phyloP scores from a whole-genome alignment of 2,888 invertebrate species.

The Nomada hirtipes region DNA sequence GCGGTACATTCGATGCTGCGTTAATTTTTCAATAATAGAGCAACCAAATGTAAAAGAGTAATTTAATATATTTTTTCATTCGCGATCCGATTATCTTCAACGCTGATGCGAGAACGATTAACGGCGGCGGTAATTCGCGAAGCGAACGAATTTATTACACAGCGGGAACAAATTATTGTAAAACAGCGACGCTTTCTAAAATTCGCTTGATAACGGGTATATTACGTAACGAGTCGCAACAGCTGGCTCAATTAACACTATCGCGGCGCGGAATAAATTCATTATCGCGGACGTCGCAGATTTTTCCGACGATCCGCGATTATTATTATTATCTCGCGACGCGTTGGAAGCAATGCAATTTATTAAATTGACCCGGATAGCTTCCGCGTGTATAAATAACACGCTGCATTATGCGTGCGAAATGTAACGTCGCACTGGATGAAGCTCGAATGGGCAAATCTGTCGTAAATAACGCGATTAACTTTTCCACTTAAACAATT shows the following conservation, averaged over 20 bases:
- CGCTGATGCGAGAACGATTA: background rate
- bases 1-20: no score
- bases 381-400: background rate
- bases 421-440: slow-evolving; percentile 9
- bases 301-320: slow-evolving; percentile 16
- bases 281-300: slow-evolving; percentile 15
- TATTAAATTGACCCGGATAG: slow-evolving; percentile 12
- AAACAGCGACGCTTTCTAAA: background rate
- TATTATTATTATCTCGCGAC: background rate
- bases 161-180: slow-evolving; percentile 3
- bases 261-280: slow-evolving; percentile 10
- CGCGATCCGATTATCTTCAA: background rate
- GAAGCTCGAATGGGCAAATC: slow-evolving; percentile 25
- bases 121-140: background rate
- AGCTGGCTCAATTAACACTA: slow-evolving; percentile 22
- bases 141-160: no score
- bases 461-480: slow-evolving; percentile 14
- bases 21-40: no score
- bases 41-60: no score
- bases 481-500: slow-evolving; percentile 9
- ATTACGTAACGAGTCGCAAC: slow-evolving; percentile 24
- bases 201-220: slow-evolving; percentile 19
- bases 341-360: slow-evolving; percentile 12
- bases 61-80: no score
- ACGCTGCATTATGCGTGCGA: slow-evolving; percentile 6